Evolutionary conservation across 2,113 vertebrate species (phyloP).

Genomic region (Cisticola juncidis): DNA sequence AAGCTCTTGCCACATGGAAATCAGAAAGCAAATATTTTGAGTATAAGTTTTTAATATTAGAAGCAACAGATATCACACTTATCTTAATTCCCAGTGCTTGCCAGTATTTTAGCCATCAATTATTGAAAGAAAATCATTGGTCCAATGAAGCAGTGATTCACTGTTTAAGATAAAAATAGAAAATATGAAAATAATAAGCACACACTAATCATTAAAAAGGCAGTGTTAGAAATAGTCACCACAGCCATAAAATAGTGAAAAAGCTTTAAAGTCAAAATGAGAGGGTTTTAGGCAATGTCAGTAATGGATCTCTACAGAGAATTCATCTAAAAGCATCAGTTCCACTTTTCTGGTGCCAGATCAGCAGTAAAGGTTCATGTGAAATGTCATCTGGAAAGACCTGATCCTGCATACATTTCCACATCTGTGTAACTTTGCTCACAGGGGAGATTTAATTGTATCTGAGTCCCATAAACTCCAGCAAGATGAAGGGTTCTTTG

Average conservation of each 20-base stretch:
- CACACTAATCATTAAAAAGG: not conserved
- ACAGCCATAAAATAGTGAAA: constrained; percentile 17
- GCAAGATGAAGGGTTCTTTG: not conserved
- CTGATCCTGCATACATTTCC: constrained; percentile 40
- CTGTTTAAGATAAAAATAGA: not conserved
- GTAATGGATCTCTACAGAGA: constrained; percentile 33
- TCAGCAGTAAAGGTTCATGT: constrained; percentile 32
- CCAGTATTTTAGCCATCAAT: not conserved
- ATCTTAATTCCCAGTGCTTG: not conserved
- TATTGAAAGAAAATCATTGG: not conserved
- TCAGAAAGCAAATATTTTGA: constrained; percentile 21
- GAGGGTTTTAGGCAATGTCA: constrained; percentile 22
- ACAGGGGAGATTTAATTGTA: constrained; percentile 21
- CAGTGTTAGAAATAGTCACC: constrained; percentile 29
- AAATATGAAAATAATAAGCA: constrained; percentile 12
- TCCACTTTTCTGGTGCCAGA: constrained; percentile 47
- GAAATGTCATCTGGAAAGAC: constrained; percentile 45
- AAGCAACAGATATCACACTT: constrained; percentile 12
- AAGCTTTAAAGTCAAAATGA: constrained; percentile 40
- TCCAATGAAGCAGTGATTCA: not conserved
- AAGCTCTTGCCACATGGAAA: not conserved
- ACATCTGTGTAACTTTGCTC: constrained; percentile 21
- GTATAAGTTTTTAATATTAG: not conserved
- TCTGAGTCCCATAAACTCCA: constrained; percentile 8
- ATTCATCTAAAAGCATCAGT: constrained; percentile 59